Evolutionary conservation across 2,888 invertebrate species (phyloP).

Genomic region (Villa cingulata): DNA sequence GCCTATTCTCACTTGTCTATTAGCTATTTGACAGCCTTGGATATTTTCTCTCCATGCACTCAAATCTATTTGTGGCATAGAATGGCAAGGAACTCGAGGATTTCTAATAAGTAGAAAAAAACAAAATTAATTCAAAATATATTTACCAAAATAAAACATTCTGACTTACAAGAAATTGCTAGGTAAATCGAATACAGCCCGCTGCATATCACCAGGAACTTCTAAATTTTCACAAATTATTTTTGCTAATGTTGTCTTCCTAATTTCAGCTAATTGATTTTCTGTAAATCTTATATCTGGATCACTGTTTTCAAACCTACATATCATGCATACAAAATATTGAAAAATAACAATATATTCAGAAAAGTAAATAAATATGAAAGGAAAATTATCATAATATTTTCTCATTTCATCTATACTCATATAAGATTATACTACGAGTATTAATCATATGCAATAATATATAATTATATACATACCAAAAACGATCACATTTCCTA

Average conservation of each 20-base stretch:
- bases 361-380: too few relatives aligned
- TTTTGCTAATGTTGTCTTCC: slow-evolving; percentile 74
- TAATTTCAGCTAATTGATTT: slow-evolving; percentile 73
- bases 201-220: slow-evolving; percentile 68
- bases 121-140: neutral
- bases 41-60: slow-evolving; percentile 73
- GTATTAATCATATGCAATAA: neutral
- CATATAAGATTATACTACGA: neutral
- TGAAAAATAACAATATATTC: too few relatives aligned
- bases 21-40: slow-evolving; percentile 71
- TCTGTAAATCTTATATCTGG: slow-evolving; percentile 66
- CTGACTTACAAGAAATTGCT: slow-evolving; percentile 65
- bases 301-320: slow-evolving; percentile 75
- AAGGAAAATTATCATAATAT: too few relatives aligned
- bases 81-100: slow-evolving; percentile 71
- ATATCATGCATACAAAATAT: too few relatives aligned
- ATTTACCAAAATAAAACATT: too few relatives aligned
- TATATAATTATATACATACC: slow-evolving; percentile 36
- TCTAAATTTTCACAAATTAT: slow-evolving; percentile 85
- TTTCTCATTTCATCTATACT: too few relatives aligned
- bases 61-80: slow-evolving; percentile 66
- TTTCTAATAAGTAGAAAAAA: slow-evolving; percentile 41
- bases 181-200: slow-evolving; percentile 80
- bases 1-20: slow-evolving; percentile 61
- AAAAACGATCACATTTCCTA: slow-evolving; percentile 88